Evolutionary conservation across 1,140 invertebrate genomes (phyloP), one percentile per base, ranked within the genome.

Genomic region (Drosophila elegans): DNA sequence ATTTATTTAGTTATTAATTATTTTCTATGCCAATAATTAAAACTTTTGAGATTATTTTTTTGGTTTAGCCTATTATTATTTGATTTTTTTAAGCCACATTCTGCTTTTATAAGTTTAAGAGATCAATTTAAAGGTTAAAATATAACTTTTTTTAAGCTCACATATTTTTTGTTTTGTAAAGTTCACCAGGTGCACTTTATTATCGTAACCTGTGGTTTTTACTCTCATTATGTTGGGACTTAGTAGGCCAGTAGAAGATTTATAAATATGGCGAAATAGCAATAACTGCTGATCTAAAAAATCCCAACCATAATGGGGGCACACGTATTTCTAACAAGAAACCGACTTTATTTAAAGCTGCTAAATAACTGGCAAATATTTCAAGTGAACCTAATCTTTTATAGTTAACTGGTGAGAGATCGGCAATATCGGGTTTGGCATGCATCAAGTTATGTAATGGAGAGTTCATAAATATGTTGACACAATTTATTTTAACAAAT

Each of bases 241-340:
- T 91, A 91, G 90, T 91, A 91, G 90, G 90, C 90, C 90, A 91
- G 90, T 91, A 91, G 90, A 85, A 73, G 41, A 63, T 63, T 66
- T 63, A 74, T 54, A 72, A 72, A 74, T 72, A 71, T 55, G 54
- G 27, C 41, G 32, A 56, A 48, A 53, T 66, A 73, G 68, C 74
- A 74, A 80, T 91, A 88, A 91, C 90, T 91, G 90, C 90, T 91
- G 90, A 90, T 91, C 90, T 91, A 91, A 91, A 91, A 91, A 91
- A 91, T 91, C 90, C 90, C 90, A 91, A 91, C 90, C 78, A 91
- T 91, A 91, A 91, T 90, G 75, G 71, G 74, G 73, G 89, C 76
- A 90, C 76, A 55, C 63, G 42, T 32, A 52, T 66, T 53, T 45
- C 12, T 38, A 46, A 13, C 4, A 36, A 45, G 29, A 10, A 10